Base-by-base conservation (phyloP, 2,113 vertebrate species). In the Meleagris gallopavo region DNA sequence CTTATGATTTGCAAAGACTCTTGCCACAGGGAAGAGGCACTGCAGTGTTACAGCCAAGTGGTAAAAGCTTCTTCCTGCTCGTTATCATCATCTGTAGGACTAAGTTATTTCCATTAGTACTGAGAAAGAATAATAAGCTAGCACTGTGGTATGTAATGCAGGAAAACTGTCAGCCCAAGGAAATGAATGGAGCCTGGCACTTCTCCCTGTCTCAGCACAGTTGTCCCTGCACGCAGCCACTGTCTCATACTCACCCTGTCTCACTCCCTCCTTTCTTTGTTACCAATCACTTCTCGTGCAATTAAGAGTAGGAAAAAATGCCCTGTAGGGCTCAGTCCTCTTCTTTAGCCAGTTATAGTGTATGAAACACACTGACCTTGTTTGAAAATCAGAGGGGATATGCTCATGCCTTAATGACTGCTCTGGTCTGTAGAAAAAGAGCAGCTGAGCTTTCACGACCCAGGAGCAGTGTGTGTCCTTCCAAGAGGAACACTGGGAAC, bases 201-300 rank as follows among this genome's bases (percentile, higher is more conserved):
- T 14, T 48, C 67, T 41, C 19, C 24, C n/a, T 16, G 18, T 72
- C 36, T 73, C 32, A 57, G 54, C 11, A 15, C 54, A 22, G 20
- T 34, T 65, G 17, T 19, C 8, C 17, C 21, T 1, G 0, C 36
- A 38, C 6, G 1, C 36, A 43, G 50, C 13, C 24, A 29, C 27
- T 19, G 4, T 54, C 19, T 48, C n/a, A 41, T 8, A 8, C 19
- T 29, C 48, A 29, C 20, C 48, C 60, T 46, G 65, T 17, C 24
- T 50, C 16, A 5, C 38, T 65, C 29, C 14, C 25, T 86, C 36
- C 58, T 40, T 34, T 40, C 29, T 34, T 55, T 15, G 11, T 38
- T 24, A 24, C 11, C 16, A 41, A 3, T 11, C 19, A 66, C 7
- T 27, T 43, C 52, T 54, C 12, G 3, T 29, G 21, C 48, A n/a